Conservation (phyloP, 2,888 invertebrate species). For the Acleris sparsana region DNA sequence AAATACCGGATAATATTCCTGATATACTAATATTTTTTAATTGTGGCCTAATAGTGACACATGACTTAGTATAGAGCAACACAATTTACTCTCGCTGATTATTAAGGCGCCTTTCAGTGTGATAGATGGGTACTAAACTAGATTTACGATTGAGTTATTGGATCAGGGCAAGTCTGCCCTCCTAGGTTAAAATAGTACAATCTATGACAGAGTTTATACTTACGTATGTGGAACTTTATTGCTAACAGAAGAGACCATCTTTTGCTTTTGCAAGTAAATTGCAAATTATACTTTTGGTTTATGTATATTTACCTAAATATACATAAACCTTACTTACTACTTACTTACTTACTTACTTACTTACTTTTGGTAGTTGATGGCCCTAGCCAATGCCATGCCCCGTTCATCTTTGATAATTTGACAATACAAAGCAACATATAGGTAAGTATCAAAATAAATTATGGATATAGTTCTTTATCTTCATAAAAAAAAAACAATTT, state of each 20-base stretch:
- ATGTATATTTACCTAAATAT: no score
- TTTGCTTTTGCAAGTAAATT: neutral
- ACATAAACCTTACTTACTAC: no score
- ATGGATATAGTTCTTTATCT: no score
- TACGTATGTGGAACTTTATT: neutral
- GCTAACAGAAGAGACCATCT: neutral
- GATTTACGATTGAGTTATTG: constrained; percentile 21
- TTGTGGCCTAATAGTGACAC: neutral
- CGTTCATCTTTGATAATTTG: no score
- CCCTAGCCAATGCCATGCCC: no score
- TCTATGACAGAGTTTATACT: no score
- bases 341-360: no score
- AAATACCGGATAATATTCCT: neutral
- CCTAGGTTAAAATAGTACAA: neutral
- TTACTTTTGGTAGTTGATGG: no score
- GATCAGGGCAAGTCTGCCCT: constrained; percentile 1
- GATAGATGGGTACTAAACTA: constrained; percentile 21
- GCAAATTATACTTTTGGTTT: no score
- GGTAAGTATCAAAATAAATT: no score
- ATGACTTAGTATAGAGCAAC: neutral
- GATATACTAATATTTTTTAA: neutral
- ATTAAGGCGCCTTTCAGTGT: constrained; percentile 17
- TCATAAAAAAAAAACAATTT: no score
- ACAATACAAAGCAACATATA: no score
- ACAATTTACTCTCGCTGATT: constrained; percentile 21